Evolutionary conservation across 2,888 invertebrate genomes (phyloP).

Genomic region (Lithophane socia): DNA sequence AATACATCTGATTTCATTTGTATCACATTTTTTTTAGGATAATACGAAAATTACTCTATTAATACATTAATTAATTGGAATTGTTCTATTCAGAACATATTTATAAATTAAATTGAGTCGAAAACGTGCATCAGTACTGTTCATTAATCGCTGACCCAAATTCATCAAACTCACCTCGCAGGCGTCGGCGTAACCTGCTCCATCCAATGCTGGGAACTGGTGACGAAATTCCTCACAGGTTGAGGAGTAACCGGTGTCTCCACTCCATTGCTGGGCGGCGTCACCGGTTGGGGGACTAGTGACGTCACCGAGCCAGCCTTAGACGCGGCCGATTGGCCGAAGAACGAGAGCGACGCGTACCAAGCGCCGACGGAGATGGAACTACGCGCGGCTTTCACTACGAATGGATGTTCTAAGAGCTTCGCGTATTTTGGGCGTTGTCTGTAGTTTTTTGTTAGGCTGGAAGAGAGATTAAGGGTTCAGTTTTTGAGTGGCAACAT

Average conservation of each 20-base stretch:
- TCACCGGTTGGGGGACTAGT: constrained; percentile 17
- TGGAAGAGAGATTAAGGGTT: constrained; percentile 76
- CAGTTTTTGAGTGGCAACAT: neutral
- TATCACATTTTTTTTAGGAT: neutral
- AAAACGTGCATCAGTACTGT: too few species aligned
- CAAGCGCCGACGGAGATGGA: constrained; percentile 95
- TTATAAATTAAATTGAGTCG: neutral
- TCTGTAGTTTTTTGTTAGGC: constrained; percentile 98
- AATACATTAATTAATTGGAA: neutral
- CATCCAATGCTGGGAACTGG: constrained; percentile 82
- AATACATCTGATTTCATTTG: neutral
- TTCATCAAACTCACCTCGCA: constrained; percentile 72
- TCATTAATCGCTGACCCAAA: neutral
- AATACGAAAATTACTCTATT: neutral
- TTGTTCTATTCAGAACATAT: neutral
- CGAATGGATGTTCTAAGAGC: constrained; percentile 96
- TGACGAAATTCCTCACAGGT: constrained; percentile 85
- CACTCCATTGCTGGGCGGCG: constrained; percentile 72
- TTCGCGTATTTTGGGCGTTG: constrained; percentile 98
- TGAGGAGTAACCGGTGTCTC: constrained; percentile 79
- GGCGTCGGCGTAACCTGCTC: constrained; percentile 87
- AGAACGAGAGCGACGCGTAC: constrained; percentile 91
- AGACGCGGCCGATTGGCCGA: constrained; percentile 86
- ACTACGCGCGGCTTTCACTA: constrained; percentile 94
- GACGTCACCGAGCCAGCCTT: constrained; percentile 66